These are phyloP conservation scores for Sisyra nigra DNA, from an alignment of 2,888 invertebrate species.

Conservation along the genomic window DNA sequence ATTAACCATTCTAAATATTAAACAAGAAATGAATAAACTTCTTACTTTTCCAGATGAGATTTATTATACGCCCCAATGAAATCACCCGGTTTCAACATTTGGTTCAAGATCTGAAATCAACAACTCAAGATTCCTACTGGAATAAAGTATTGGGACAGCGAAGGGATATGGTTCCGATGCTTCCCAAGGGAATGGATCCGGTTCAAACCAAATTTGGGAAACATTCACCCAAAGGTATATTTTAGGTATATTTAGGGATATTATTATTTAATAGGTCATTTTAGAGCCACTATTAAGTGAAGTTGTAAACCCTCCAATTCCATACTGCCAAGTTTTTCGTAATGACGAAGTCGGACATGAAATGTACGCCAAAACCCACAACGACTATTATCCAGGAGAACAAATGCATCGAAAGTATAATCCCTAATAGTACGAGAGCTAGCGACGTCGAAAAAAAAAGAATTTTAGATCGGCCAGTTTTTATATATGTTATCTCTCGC, in stretches of 20 bases:
- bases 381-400: constrained; percentile 29
- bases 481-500: too few species aligned
- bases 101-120: constrained; percentile 29
- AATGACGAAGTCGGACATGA: constrained; percentile 26
- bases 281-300: constrained; percentile 15
- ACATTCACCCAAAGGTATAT: constrained; percentile 9
- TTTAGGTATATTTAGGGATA: background rate
- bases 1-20: background rate
- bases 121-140: constrained; percentile 30
- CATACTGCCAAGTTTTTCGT: constrained; percentile 21
- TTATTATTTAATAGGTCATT: background rate
- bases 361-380: constrained; percentile 30
- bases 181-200: constrained; percentile 28
- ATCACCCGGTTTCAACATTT: constrained; percentile 28
- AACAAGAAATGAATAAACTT: background rate
- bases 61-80: constrained; percentile 19
- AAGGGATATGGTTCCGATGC: constrained; percentile 25
- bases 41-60: constrained; percentile 5
- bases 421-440: too few species aligned
- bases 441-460: too few species aligned
- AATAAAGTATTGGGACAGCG: constrained; percentile 27
- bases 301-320: constrained; percentile 26
- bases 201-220: constrained; percentile 26
- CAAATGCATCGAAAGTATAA: constrained; percentile 24
- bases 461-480: too few species aligned